phyloP scores from a whole-genome alignment of 1,140 invertebrate species.

The Diabrotica undecimpunctata region DNA sequence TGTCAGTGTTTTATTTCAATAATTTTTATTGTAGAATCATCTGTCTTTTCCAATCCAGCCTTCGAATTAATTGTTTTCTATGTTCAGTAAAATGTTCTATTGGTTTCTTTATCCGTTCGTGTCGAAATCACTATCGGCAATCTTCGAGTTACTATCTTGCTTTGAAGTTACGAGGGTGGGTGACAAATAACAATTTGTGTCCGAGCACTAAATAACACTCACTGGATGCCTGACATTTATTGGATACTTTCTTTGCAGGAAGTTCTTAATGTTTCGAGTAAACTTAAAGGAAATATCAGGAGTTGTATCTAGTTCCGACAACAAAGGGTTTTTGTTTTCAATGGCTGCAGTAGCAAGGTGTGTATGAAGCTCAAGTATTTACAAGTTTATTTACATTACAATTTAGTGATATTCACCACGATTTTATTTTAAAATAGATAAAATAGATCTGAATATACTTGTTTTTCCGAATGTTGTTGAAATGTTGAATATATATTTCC shows the following conservation, averaged over 20 bases:
- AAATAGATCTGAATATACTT: no score
- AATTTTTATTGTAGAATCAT: not conserved
- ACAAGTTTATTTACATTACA: no score
- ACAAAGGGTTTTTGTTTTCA: no score
- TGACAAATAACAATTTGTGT: constrained; percentile 2
- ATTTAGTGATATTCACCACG: no score
- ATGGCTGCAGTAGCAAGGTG: no score
- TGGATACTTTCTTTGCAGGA: not conserved
- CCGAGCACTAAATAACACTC: not conserved
- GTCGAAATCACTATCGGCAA: not conserved
- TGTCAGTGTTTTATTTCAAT: not conserved
- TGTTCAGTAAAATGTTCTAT: not conserved
- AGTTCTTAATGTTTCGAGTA: not conserved
- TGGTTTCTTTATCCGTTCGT: not conserved
- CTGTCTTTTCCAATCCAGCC: not conserved
- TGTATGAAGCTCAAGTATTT: no score
- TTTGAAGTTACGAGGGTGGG: not conserved
- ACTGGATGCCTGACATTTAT: not conserved
- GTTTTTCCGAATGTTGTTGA: no score
- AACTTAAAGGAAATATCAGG: not conserved
- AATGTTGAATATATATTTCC: no score
- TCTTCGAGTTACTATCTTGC: not conserved
- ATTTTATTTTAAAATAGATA: no score
- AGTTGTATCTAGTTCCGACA: no score
- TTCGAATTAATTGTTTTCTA: not conserved